phyloP scores from a whole-genome alignment of 2,113 vertebrate genomes.

The Zingel zingel region DNA sequence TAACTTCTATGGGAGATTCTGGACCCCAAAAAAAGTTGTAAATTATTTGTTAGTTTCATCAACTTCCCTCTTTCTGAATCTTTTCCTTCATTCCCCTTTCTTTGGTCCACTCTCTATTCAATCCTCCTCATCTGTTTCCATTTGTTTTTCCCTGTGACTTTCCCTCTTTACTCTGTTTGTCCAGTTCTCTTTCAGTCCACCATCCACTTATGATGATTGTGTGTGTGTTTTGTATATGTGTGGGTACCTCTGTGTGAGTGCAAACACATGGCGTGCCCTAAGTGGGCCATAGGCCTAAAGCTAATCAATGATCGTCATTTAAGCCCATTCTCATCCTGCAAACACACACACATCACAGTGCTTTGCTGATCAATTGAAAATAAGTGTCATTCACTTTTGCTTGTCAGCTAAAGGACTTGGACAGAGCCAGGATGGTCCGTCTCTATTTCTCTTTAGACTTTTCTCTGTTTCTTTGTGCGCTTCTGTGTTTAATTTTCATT shows the following conservation, averaged over 20 bases:
- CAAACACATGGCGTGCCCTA: constrained; percentile 77
- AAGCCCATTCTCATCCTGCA: constrained; percentile 75
- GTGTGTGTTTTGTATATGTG: constrained; percentile 23
- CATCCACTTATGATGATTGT: constrained; percentile 44
- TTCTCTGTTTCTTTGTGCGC: constrained; percentile 35
- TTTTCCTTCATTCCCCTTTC: background rate
- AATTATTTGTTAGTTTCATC: background rate
- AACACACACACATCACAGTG: constrained; percentile 61
- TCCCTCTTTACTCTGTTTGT: constrained; percentile 8
- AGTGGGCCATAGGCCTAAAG: constrained; percentile 78
- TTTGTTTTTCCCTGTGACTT: constrained; percentile 1
- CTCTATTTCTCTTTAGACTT: constrained; percentile 12
- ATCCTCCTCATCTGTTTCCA: background rate
- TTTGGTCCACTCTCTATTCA: background rate
- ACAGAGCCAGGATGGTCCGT: background rate
- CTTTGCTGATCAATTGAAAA: constrained; percentile 83
- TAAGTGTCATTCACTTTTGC: constrained; percentile 76
- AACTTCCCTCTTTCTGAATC: background rate
- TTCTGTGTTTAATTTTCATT: constrained; percentile 25
- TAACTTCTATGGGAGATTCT: background rate
- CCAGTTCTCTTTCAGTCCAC: constrained; percentile 20
- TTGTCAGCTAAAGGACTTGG: constrained; percentile 45
- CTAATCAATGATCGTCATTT: constrained; percentile 84
- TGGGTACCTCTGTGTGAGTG: constrained; percentile 65
- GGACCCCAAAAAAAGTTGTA: background rate